Conservation (phyloP, 2,797 vertebrate species). For the Lagorchestes hirsutus region DNA sequence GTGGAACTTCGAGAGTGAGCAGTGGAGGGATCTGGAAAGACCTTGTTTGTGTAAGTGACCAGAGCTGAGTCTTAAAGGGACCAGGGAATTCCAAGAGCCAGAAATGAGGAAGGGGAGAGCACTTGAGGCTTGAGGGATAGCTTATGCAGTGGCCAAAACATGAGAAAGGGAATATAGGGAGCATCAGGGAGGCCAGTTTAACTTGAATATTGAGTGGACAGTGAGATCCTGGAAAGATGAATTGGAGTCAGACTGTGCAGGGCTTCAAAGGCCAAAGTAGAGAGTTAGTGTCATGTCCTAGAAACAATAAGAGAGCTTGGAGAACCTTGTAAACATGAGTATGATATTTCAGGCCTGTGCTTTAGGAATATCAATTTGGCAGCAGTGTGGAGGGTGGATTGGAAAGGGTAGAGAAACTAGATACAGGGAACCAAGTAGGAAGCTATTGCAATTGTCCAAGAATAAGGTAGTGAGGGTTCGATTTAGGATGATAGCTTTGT, state of each 20-base stretch:
- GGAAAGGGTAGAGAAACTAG: neutral
- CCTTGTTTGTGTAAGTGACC: neutral
- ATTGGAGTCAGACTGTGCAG: neutral
- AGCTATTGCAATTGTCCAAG: neutral
- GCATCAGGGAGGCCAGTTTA: neutral
- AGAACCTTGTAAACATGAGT: neutral
- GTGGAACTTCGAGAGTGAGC: neutral
- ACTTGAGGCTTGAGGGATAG: neutral
- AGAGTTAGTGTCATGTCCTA: neutral
- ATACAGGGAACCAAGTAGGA: neutral
- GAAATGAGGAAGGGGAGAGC: neutral
- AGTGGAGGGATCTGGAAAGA: neutral
- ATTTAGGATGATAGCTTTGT: neutral
- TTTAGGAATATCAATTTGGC: neutral
- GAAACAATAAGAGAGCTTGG: neutral
- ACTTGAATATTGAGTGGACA: neutral
- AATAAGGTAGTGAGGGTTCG: neutral
- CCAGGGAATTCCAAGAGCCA: neutral
- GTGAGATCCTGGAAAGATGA: neutral
- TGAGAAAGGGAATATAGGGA: neutral
- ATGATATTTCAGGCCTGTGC: neutral
- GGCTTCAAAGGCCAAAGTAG: neutral
- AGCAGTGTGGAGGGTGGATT: neutral
- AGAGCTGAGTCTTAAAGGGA: neutral
- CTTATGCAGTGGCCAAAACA: neutral